These are phyloP conservation scores for Oreotragus oreotragus DNA, from an alignment of 2,113 vertebrate genomes.

Conservation along the genomic window DNA sequence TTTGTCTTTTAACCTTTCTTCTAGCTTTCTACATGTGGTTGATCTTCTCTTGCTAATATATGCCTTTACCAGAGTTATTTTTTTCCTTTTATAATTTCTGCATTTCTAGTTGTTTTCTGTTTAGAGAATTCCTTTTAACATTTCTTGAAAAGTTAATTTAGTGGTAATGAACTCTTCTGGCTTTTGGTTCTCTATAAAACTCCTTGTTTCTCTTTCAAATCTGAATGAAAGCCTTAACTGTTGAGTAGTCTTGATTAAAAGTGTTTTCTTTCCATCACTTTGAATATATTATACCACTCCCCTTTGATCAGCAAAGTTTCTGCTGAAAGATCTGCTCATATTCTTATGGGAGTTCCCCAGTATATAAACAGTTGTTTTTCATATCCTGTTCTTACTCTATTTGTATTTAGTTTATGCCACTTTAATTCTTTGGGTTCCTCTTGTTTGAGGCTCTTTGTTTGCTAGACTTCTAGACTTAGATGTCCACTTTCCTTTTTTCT, in stretches of 20 bases:
- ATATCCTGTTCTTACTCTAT: background rate
- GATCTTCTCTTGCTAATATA: background rate
- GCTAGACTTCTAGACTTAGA: background rate
- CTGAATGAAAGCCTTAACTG: background rate
- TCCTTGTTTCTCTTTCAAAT: background rate
- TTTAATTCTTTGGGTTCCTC: background rate
- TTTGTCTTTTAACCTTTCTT: background rate
- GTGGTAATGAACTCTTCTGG: background rate
- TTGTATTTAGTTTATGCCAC: background rate
- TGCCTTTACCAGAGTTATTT: background rate
- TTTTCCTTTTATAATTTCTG: background rate
- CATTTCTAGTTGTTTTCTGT: background rate
- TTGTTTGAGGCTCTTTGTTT: background rate
- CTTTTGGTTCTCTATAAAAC: background rate
- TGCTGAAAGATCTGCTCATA: background rate
- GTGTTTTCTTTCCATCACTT: background rate
- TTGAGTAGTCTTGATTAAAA: background rate
- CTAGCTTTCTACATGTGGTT: background rate
- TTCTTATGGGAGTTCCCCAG: background rate
- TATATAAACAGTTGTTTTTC: background rate
- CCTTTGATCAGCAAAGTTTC: background rate
- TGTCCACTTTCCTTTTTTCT: background rate
- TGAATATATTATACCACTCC: background rate
- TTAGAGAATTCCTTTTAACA: background rate
- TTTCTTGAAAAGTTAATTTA: background rate